Conservation (phyloP, 2,888 invertebrate species). For the Thelaira solivaga region DNA sequence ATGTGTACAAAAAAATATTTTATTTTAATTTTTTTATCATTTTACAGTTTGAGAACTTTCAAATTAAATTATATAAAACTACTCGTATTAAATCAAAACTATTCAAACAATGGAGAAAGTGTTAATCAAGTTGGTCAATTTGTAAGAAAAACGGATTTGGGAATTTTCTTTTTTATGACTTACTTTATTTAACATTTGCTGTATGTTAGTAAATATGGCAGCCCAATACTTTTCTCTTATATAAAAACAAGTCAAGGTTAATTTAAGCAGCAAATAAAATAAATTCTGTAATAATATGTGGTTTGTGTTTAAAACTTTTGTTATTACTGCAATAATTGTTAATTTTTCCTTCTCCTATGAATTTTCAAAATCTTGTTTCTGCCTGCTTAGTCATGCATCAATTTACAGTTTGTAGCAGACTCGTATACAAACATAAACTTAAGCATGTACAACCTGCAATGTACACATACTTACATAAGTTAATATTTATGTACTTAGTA, state of each 20-base stretch:
- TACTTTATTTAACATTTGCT: too few relatives aligned
- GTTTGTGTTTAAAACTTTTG: conserved; percentile 39
- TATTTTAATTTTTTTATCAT: too few relatives aligned
- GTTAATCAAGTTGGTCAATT: too few relatives aligned
- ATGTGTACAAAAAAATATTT: too few relatives aligned
- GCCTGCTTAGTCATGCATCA: conserved; percentile 18
- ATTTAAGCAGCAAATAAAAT: conserved; percentile 22
- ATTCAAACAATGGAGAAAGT: too few relatives aligned
- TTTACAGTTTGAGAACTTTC: too few relatives aligned
- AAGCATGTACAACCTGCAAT: background rate
- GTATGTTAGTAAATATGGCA: too few relatives aligned
- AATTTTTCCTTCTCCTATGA: background rate
- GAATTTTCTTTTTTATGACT: too few relatives aligned
- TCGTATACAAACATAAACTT: background rate
- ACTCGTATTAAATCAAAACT: too few relatives aligned
- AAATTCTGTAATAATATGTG: conserved; percentile 29
- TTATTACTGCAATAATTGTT: conserved; percentile 36
- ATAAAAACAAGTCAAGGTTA: conserved; percentile 5
- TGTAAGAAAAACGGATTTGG: too few relatives aligned
- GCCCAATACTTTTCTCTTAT: too few relatives aligned
- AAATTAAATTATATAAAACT: too few relatives aligned
- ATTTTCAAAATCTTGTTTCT: conserved; percentile 1
- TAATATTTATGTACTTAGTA: background rate
- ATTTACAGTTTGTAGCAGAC: conserved; percentile 6
- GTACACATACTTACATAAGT: background rate